Evolutionary conservation across 2,113 vertebrate genomes (phyloP), one percentile per base, ranked within the genome.

Genomic region (Theropithecus gelada): DNA sequence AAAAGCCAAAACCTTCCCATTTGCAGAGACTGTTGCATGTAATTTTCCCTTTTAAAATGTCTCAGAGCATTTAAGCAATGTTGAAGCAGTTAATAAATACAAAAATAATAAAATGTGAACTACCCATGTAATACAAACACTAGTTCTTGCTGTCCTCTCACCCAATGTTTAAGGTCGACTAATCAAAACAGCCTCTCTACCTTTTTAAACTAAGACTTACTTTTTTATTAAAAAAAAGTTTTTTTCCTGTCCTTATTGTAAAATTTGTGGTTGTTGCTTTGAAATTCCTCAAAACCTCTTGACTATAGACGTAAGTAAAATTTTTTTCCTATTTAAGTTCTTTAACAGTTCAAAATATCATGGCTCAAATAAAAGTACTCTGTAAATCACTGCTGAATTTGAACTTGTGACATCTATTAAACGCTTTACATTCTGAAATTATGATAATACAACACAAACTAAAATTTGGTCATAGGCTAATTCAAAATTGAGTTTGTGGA

Each of bases 381-480:
- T 93, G 30, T 83, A 88, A 87, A 61, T 84, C 78, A 88, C 30
- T 72, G 35, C 5, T 88, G 70, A 5, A 79, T 84, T 94, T 94
- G 50, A 96, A 23, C 75, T 64, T 93, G 35, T 95, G 38, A 80
- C n/a, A 93, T 78, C 57, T 94, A 88, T 52, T 32, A 82, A 94
- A 66, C 6, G n/a, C 23, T 83, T 88, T 72, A 40, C 45, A 91
- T 59, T n/a, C 93, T 25, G 18, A 83, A 94, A 94, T 78, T 83
- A 88, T 7, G 48, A 14, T 50, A 50, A 88, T 73, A n/a, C 32
- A 83, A 92, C 30, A 96, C n/a, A 84, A 94, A 73, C 18, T 82
- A 88, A 18, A 92, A 78, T 84, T 18, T 72, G 43, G 40, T 72
- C 68, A 81, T 25, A 83, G 8, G 1, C 6, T 96, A 96, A 78